phyloP scores from a whole-genome alignment of 2,113 vertebrate genomes.

The Seriola dumerili region DNA sequence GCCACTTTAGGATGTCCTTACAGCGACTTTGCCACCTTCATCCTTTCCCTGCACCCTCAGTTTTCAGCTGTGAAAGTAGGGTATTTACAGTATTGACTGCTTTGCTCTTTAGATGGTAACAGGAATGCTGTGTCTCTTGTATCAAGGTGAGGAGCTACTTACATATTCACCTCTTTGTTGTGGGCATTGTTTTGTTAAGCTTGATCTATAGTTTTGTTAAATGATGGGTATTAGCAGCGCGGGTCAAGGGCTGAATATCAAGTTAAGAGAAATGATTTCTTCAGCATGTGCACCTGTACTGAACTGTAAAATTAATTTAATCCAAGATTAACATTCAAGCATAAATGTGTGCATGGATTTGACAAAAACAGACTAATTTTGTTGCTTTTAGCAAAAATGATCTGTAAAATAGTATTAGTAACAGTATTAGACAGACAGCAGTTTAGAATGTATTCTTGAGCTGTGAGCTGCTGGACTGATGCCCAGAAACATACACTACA shows the following conservation, averaged over 20 bases:
- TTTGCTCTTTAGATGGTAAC: slow-evolving; percentile 37
- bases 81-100: slow-evolving; percentile 62
- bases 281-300: neutral
- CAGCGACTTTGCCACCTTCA: slow-evolving; percentile 48
- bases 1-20: slow-evolving; percentile 65
- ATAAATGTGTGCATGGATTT: neutral
- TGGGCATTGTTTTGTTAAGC: too few relatives aligned
- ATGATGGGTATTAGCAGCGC: slow-evolving; percentile 15
- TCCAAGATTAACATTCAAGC: neutral
- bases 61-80: slow-evolving; percentile 37
- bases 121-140: slow-evolving; percentile 40
- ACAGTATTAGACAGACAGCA: neutral
- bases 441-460: slow-evolving; percentile 19
- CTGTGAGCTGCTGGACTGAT: neutral
- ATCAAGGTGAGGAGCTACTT: slow-evolving; percentile 39
- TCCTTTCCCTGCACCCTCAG: slow-evolving; percentile 19
- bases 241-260: slow-evolving; percentile 18
- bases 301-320: neutral
- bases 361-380: neutral
- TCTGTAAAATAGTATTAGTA: neutral
- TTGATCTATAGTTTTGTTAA: neutral
- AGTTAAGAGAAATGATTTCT: neutral
- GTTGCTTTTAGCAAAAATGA: neutral
- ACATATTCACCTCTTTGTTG: slow-evolving; percentile 28
- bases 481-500: slow-evolving; percentile 11